Conservation (phyloP, 2,888 invertebrate genomes). For the Heliconius hortense region DNA sequence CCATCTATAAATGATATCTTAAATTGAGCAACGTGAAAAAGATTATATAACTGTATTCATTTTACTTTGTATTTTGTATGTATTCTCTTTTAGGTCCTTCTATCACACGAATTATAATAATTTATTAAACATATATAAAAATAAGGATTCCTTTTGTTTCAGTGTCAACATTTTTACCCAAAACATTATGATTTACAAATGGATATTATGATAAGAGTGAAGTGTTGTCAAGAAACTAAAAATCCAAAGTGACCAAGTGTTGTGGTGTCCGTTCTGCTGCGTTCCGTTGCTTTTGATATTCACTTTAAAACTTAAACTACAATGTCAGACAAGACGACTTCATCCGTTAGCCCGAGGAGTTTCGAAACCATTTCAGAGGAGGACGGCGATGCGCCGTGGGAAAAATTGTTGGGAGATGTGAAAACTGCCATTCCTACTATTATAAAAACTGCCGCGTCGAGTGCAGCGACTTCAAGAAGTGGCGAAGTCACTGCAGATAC, state of each 20-base stretch:
- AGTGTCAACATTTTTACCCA: constrained; percentile 82
- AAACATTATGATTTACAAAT: constrained; percentile 83
- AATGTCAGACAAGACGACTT: constrained; percentile 78
- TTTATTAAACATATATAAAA: not conserved
- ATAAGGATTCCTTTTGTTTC: constrained; percentile 65
- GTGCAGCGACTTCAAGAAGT: constrained; percentile 62
- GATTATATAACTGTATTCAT: not conserved
- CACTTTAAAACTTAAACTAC: constrained; percentile 44
- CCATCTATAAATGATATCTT: constrained; percentile 26
- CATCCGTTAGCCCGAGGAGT: constrained; percentile 77
- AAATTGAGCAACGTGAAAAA: constrained; percentile 4
- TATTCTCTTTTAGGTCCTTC: not conserved
- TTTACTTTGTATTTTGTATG: not conserved
- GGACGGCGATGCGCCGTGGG: constrained; percentile 75
- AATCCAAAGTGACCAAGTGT: constrained; percentile 81
- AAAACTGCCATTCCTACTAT: constrained; percentile 74
- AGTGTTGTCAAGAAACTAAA: constrained; percentile 82
- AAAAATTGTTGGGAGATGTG: constrained; percentile 74
- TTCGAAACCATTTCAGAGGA: constrained; percentile 80
- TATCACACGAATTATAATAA: not conserved
- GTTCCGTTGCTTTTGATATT: constrained; percentile 63
- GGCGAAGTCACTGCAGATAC: constrained; percentile 61
- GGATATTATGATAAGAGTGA: constrained; percentile 83
- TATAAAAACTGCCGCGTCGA: constrained; percentile 73
- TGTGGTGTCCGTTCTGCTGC: constrained; percentile 77